Evolutionary conservation across 2,113 vertebrate genomes (phyloP), one percentile per base, ranked within the genome.

Genomic region (Ellobius talpinus): DNA sequence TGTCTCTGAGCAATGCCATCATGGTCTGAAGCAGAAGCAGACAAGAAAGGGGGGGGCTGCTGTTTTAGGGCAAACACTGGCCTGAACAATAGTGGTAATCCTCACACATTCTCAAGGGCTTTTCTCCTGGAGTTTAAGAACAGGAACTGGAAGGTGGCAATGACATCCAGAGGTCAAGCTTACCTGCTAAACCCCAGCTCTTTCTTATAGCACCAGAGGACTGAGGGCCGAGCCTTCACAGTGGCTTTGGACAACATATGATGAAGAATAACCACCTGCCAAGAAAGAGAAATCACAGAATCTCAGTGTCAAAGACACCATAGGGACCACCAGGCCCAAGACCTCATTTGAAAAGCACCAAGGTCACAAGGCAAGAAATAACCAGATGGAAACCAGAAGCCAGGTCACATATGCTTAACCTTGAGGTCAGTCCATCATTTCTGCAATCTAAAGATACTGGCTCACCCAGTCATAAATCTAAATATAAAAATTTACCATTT

Each of bases 141-240:
- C 24, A 79, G 68, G n/a, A 78, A 87, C 0, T 33, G 0, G 7
- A 92, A 42, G 39, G 0, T 33, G 76, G 26, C 19, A 14, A 10
- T 45, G 68, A 81, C 33, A 52, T 10, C 33, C 4, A 7, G 47
- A 16, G 10, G 23, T 50, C 84, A 12, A 31, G 50, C 96, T 98
- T 89, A 99, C 99, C 99, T 99, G 99, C 99, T 99, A 85, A 99
- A 99, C 13, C 99, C 99, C 50, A 99, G 98, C 52, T 99, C 99
- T 93, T 99, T 99, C 87, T 99, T 99, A 93, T 99, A 99, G 97
- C 99, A 99, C 99, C 99, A 99, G 0, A 99, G 98, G 1, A 99
- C 99, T 0, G 99, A 99, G 4, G 99, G 99, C 31, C 99, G 98
- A 19, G 99, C 99, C 98, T 98, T 99, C 81, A 99, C 99, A 0